Base-by-base conservation (phyloP, 2,888 invertebrate genomes). In the Drosophila histrio region DNA sequence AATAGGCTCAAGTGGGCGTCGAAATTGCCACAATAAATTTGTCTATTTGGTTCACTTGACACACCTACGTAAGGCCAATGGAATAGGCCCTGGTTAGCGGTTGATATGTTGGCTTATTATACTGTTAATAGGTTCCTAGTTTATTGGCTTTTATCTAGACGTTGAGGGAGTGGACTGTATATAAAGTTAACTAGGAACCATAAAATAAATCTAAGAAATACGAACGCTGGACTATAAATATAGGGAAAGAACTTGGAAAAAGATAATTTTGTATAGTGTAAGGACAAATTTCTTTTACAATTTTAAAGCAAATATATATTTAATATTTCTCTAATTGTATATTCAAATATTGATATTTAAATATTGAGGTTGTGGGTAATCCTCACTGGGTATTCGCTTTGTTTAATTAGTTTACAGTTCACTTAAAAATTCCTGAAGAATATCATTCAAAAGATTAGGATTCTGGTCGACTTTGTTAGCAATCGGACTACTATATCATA, bases 1-100 rank as follows among this genome's bases (percentile, higher is more conserved):
- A 26, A 11, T 43, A 26, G 19, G 30, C 36, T 36, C 61, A 70
- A 67, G 80, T 82, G 82, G 81, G 81, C 79, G 60, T 54, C 43
- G 21, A 46, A 81, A 77, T 71, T 70, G 75, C 68, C 50, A 47
- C 68, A 79, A 86, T 76, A 75, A 81, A 77, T 75, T 67, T 65
- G 70, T 77, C 64, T 64, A 66, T 81, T 81, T 82, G 56, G 82
- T 77, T 67, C 74, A 82, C 69, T 79, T 79, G 81, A 72, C 86
- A 79, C 82, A 82, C 82, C 82, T 82, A 82, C 83, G 56, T 64
- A 30, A 61, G 39, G 60, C 53, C 36, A 57, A 46, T 58, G 39
- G 46, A 39, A 24, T 21, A 54, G 49, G 50, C 24, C 21, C 41
- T 60, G 32, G 54, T 54, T 54, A 52, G 60, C 58, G 43, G 19